A percentile compares a stretch with the other conserved stretches of the same genome.
These are phyloP conservation scores for Osedax fenrisi DNA, from an alignment of 2,888 invertebrate species.

Conservation along the genomic window DNA sequence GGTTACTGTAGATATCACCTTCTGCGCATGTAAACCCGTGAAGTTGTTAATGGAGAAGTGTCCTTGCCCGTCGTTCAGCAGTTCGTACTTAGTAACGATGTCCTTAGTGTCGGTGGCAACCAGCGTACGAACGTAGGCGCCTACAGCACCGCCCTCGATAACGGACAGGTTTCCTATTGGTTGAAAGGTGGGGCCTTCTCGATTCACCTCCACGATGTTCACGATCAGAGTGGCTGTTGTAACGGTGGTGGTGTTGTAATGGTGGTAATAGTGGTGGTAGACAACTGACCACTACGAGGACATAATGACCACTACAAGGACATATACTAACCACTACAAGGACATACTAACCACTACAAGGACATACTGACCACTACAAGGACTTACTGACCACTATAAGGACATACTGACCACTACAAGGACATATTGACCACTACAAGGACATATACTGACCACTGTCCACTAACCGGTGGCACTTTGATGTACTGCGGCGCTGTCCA, in stretches of 20 bases:
- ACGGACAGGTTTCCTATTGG: constrained; percentile 51
- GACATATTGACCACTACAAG: too few relatives aligned
- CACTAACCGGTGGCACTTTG: constrained; percentile 65
- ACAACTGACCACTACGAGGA: too few relatives aligned
- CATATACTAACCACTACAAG: too few relatives aligned
- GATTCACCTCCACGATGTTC: constrained; percentile 57
- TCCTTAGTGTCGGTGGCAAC: constrained; percentile 42
- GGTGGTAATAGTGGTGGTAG: too few relatives aligned
- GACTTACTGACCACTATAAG: too few relatives aligned
- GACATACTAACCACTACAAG: too few relatives aligned
- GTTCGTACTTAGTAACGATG: constrained; percentile 39
- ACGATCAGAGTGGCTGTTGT: constrained; percentile 57
- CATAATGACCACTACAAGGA: too few relatives aligned
- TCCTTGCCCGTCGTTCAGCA: constrained; percentile 36
- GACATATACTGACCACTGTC: too few relatives aligned
- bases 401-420: too few relatives aligned
- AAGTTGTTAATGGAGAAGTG: constrained; percentile 34
- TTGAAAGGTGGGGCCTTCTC: constrained; percentile 58
- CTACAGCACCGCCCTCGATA: constrained; percentile 40
- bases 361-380: too few relatives aligned
- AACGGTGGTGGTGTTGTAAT: not conserved
- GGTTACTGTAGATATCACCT: too few relatives aligned
- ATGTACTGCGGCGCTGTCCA: constrained; percentile 67
- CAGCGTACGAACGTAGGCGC: constrained; percentile 40
- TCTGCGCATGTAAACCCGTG: too few relatives aligned